Percentiles rank a stretch among this genome's conserved stretches.
phyloP scores from a whole-genome alignment of 2,797 vertebrate genomes.

The Danio choprae region DNA sequence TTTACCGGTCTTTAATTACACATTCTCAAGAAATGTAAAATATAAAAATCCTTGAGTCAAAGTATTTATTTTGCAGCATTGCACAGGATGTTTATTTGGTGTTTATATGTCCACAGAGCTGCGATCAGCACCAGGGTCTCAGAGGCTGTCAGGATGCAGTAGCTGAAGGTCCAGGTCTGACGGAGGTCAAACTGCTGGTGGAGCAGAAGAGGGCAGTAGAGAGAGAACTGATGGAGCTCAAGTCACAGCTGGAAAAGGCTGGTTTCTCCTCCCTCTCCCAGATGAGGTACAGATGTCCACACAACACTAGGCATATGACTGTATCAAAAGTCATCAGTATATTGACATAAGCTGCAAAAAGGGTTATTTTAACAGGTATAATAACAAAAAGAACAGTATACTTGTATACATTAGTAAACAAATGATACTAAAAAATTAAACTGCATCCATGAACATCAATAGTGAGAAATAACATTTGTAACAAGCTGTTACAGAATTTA shows the following conservation, averaged over 20 bases:
- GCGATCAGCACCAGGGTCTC: slow-evolving; percentile 51
- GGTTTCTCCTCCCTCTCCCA: slow-evolving; percentile 89
- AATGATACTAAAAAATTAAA: no score
- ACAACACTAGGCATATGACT: neutral
- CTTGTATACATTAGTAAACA: no score
- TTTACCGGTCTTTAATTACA: neutral
- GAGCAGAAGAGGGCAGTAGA: slow-evolving; percentile 82
- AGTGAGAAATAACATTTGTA: no score
- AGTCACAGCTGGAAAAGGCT: slow-evolving; percentile 85
- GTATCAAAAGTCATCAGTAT: no score
- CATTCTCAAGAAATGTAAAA: neutral
- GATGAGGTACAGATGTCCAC: slow-evolving; percentile 80
- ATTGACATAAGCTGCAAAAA: no score
- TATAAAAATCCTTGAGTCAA: neutral
- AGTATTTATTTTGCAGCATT: neutral
- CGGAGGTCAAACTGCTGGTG: slow-evolving; percentile 77
- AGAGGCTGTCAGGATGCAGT: slow-evolving; percentile 62
- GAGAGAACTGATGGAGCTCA: slow-evolving; percentile 84
- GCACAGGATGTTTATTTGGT: neutral
- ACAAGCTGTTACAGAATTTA: no score
- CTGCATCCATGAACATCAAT: no score
- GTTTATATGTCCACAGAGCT: slow-evolving; percentile 6
- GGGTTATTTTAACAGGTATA: no score
- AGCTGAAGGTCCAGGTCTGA: slow-evolving; percentile 70
- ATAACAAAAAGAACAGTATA: no score